Percentiles rank a stretch among this genome's conserved stretches.
Conservation (phyloP, 2,113 vertebrate species). For the Ptychochromis oligacanthus region DNA sequence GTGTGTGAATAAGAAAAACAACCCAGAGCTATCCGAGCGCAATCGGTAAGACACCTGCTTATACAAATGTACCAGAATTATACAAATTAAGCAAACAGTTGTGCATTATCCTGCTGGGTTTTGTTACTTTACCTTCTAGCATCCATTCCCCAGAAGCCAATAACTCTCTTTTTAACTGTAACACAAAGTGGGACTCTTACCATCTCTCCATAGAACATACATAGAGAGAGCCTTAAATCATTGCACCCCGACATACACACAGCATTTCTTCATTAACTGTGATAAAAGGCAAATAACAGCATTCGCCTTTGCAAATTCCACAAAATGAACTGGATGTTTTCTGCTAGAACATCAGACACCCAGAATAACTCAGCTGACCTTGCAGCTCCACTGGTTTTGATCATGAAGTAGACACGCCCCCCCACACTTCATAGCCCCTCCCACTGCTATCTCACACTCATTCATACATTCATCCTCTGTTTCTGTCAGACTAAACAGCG, state of each 20-base stretch:
- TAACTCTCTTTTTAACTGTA: neutral
- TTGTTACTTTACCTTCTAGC: neutral
- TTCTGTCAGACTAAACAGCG: slow-evolving; percentile 37
- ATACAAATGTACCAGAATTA: neutral
- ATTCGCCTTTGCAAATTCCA: neutral
- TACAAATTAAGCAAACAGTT: neutral
- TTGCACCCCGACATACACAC: neutral
- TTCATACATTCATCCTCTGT: slow-evolving; percentile 42
- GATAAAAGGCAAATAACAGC: neutral
- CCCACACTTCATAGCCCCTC: neutral
- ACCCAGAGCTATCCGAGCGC: neutral
- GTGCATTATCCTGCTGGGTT: neutral
- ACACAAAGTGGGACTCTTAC: neutral
- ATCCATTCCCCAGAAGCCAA: neutral
- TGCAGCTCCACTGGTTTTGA: neutral
- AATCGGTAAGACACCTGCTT: neutral
- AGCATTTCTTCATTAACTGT: neutral
- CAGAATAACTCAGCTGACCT: neutral
- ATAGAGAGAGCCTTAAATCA: neutral
- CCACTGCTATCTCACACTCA: slow-evolving; percentile 30
- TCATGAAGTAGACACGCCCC: neutral
- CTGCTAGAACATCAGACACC: neutral
- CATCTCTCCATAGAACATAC: neutral
- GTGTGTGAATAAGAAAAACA: too few relatives aligned
- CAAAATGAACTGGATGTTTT: neutral